Evolutionary conservation across 2,888 invertebrate genomes (phyloP), one percentile per base, ranked within the genome.

Genomic region (Hyalella azteca): DNA sequence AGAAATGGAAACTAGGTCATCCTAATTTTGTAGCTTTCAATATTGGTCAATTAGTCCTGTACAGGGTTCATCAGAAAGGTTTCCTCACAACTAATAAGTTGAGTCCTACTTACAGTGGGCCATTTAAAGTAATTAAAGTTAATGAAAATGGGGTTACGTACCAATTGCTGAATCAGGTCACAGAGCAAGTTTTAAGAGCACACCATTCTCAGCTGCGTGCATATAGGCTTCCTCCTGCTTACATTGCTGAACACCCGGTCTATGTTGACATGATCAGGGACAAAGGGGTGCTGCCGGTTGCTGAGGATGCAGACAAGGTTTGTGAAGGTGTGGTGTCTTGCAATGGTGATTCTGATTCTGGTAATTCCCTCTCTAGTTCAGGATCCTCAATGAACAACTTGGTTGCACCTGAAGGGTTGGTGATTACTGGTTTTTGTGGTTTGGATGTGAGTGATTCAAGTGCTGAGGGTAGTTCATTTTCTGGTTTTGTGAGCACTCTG

Each of bases 111-210:
- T 66, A 22, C 19, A 29, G 39, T 13, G n/a, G 73, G 3, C 2
- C 73, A 9, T 73, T 40, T 26, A 15, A 22, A 7, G 9, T 40
- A 4, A 1, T 13, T 22, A 66, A 73, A 40, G 73, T 73, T 15
- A 73, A 73, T 40, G 40, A 73, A 2, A 73, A 73, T 73, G 73
- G 73, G 73, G 22, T 39, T n/a, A 73, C 73, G 1, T 73, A 40
- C 7, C 5, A 73, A 40, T 15, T 73, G 5, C 3, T 3, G 0
- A n/a, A n/a, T n/a, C n/a, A n/a, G 32, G 19, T 29, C 49, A 49
- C n/a, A 22, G n/a, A 49, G 19, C 49, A 15, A 49, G 36, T 13
- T 5, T 11, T 40, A 15, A 36, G 36, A 73, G 73, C 73, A 40
- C 73, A 73, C 40, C 73, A 73, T n/a, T 32, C 40, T 3, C 39